A percentile compares a stretch with the other conserved stretches of the same genome.
phyloP scores from a whole-genome alignment of 1,140 invertebrate genomes.

The Lasioglossum baleicum region DNA sequence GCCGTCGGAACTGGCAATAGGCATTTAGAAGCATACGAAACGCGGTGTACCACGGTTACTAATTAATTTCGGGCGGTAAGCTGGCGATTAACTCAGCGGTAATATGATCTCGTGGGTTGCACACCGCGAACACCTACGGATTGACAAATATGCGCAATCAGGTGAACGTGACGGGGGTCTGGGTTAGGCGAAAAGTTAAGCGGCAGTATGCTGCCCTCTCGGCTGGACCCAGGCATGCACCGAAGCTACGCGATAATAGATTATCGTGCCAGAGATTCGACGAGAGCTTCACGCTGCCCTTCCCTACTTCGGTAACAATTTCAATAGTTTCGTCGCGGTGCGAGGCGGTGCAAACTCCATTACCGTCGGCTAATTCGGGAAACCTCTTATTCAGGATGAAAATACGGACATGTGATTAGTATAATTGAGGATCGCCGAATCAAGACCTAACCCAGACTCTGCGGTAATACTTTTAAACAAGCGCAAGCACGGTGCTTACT shows the following conservation, averaged over 20 bases:
- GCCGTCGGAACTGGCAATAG: slow-evolving; percentile 13
- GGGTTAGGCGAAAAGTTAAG: slow-evolving; percentile 10
- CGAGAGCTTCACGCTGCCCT: not conserved
- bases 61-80: slow-evolving; percentile 48
- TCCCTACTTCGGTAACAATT: slow-evolving; percentile 3
- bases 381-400: not conserved
- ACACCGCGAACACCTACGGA: slow-evolving; percentile 10
- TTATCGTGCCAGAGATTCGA: slow-evolving; percentile 1
- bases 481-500: too few relatives aligned
- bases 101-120: slow-evolving; percentile 30
- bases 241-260: slow-evolving; percentile 13
- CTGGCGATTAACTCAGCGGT: slow-evolving; percentile 41
- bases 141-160: slow-evolving; percentile 37
- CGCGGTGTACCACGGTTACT: slow-evolving; percentile 36
- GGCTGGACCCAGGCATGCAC: not conserved
- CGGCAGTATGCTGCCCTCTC: slow-evolving; percentile 4
- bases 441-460: too few relatives aligned
- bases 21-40: slow-evolving; percentile 44
- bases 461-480: too few relatives aligned
- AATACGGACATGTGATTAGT: not conserved
- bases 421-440: not conserved
- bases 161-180: not conserved
- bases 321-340: slow-evolving; percentile 7
- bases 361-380: slow-evolving; percentile 8
- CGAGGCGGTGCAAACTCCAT: slow-evolving; percentile 11